Base-by-base conservation (phyloP, 2,888 invertebrate species). In the Rotaria socialis region DNA sequence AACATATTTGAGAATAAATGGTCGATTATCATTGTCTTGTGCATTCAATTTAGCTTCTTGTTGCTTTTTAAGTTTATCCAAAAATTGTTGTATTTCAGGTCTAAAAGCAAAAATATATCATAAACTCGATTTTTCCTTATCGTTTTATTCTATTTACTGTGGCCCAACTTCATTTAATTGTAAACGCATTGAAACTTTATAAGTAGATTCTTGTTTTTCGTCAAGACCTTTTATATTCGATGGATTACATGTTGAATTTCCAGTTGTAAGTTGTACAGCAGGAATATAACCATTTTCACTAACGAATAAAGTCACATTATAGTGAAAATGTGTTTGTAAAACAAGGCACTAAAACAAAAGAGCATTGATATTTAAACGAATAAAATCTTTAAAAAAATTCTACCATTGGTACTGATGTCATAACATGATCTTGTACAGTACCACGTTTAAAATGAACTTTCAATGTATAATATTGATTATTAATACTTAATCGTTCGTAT, bases 391-490 rank as follows among this genome's bases (percentile, higher is more conserved):
- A 50, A n/a, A n/a, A 47, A 10, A 80, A 22, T 43, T n/a, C 3
- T 80, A 80, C 80, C 80, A 80, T 47, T n/a, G 80, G 80, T 47
- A 80, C 14, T 4, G 80, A 80, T 80, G 80, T 80, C 80, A 80
- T 80, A 24, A 80, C 80, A n/a, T 80, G 47, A 80, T 80, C 80
- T 80, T 80, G 80, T 47, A 47, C 47, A 47, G 80, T 11, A 47
- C 80, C 47, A 80, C 80, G 80, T 47, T 47, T 43, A 80, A 47
- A 80, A 80, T 43, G 43, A 47, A 47, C 80, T 80, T 80, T 80
- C 16, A 80, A 47, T 47, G 80, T 47, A 80, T 80, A 80, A 47
- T 80, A 80, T 19, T 35, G 35, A 67, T 67, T 14, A 35, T 67
- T 19, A 67, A 1, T 41, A 14, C 7, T 35, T 1, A 80, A 43